Percentiles rank a stretch among this genome's conserved stretches.
Conservation (phyloP, 2,888 invertebrate species). For the Eupithecia vulgata region DNA sequence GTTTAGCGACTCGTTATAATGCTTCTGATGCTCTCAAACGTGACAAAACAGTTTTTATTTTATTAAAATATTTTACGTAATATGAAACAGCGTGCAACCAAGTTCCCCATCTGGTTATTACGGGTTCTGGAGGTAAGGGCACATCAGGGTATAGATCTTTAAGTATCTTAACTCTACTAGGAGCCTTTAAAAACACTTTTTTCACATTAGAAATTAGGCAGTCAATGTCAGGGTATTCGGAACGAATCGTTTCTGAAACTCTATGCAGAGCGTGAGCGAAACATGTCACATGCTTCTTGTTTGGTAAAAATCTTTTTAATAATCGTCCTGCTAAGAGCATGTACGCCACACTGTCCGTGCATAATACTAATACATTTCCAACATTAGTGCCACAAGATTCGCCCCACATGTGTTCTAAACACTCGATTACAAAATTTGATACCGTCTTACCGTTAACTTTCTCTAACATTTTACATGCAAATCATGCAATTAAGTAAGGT, state of each 20-base stretch:
- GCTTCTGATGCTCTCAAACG: too few relatives aligned
- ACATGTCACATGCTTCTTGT: too few relatives aligned
- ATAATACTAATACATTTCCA: background rate
- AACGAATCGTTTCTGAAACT: conserved; percentile 1
- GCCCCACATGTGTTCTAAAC: too few relatives aligned
- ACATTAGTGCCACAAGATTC: background rate
- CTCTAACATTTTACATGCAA: background rate
- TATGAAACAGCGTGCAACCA: too few relatives aligned
- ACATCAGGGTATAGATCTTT: background rate
- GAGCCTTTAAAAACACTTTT: conserved; percentile 1
- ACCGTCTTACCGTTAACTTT: background rate
- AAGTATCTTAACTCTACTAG: background rate
- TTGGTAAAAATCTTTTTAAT: too few relatives aligned
- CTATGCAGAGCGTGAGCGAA: background rate
- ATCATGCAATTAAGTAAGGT: background rate
- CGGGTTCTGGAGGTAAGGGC: too few relatives aligned
- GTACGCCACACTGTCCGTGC: background rate
- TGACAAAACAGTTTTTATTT: too few relatives aligned
- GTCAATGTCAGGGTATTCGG: background rate
- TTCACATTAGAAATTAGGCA: background rate
- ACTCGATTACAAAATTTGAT: background rate
- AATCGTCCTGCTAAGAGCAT: background rate
- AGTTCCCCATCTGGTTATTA: too few relatives aligned
- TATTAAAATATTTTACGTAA: too few relatives aligned
- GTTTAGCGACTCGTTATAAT: too few relatives aligned